Evolutionary conservation across 2,797 vertebrate species (phyloP).

Genomic region (Enteromius radiatus): DNA sequence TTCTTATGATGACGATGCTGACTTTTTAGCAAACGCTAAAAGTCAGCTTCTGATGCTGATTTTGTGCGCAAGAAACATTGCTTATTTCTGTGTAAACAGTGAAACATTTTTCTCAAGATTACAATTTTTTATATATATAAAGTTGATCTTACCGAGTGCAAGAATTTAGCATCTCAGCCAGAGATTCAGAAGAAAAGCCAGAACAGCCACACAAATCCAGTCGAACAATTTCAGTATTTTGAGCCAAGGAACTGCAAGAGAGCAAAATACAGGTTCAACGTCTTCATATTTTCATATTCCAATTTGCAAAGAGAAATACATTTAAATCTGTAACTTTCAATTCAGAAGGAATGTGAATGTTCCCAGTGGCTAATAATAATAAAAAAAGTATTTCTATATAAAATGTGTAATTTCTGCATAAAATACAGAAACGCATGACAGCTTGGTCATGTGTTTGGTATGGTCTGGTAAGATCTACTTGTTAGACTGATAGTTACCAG

Average conservation of each 20-base stretch:
- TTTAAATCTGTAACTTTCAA: background rate
- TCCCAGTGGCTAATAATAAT: background rate
- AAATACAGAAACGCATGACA: too few species aligned
- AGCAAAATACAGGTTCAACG: background rate
- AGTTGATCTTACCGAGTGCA: slow-evolving; percentile 78
- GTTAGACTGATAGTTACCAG: background rate
- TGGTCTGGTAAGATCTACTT: background rate
- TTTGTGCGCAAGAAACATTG: too few species aligned
- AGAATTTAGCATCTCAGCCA: slow-evolving; percentile 79
- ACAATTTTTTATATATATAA: too few species aligned
- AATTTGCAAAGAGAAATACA: background rate
- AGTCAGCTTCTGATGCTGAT: too few species aligned
- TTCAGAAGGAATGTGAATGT: background rate
- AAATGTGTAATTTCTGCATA: background rate
- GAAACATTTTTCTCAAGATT: too few species aligned
- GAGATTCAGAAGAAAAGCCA: slow-evolving; percentile 80
- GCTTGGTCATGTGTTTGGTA: too few species aligned
- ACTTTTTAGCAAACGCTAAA: too few species aligned
- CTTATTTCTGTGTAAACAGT: too few species aligned
- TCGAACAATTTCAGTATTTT: slow-evolving; percentile 80
- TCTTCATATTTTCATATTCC: background rate
- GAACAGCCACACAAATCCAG: slow-evolving; percentile 90
- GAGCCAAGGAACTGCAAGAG: slow-evolving; percentile 77
- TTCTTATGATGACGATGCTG: too few species aligned
- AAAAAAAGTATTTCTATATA: background rate